These are phyloP conservation scores for Altica lythri DNA, from an alignment of 2,888 invertebrate species.

Conservation along the genomic window DNA sequence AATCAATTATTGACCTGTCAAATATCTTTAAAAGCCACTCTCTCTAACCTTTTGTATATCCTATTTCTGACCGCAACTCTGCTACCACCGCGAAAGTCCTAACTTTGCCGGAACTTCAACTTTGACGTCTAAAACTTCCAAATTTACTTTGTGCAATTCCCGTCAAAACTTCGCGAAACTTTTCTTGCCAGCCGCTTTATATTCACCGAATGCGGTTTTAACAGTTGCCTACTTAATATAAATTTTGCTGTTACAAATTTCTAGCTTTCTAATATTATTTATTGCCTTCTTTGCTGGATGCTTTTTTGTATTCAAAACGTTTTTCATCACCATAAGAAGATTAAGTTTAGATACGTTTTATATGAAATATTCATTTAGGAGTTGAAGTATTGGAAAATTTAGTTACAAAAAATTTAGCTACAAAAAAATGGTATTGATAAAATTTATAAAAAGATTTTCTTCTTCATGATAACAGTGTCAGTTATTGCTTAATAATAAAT, in stretches of 20 bases:
- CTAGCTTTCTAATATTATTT: conserved; percentile 35
- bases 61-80: conserved; percentile 7
- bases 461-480: no score
- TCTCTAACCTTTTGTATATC: not conserved
- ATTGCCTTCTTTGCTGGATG: conserved; percentile 21
- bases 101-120: conserved; percentile 18
- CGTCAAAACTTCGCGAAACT: conserved; percentile 32
- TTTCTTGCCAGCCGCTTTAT: conserved; percentile 39
- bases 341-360: no score
- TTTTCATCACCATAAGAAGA: no score
- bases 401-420: no score
- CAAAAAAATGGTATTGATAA: no score
- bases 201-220: conserved; percentile 40
- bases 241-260: conserved; percentile 40
- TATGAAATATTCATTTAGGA: no score
- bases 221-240: conserved; percentile 41
- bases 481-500: no score
- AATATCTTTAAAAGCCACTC: not conserved
- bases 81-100: conserved; percentile 1
- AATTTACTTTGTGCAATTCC: conserved; percentile 12
- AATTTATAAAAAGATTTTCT: no score
- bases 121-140: conserved; percentile 16
- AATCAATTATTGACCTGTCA: conserved; percentile 12
- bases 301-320: no score
- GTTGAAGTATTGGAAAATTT: no score